Conservation (phyloP, 35 echinoderm and acorn worm genomes). For the Ophioderma brevispina region DNA sequence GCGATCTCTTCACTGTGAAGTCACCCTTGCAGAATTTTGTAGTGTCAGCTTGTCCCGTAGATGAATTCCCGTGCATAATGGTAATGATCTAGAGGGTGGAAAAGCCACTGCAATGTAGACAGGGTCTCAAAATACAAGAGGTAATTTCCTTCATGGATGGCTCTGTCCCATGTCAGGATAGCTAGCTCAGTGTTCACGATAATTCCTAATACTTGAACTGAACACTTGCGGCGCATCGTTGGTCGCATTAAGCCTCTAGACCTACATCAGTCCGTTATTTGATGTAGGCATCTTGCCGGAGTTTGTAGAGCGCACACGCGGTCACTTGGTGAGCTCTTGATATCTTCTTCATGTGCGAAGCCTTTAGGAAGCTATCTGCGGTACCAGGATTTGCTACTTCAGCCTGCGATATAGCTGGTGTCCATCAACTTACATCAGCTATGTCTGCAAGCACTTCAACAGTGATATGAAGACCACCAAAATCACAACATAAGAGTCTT, state of each 20-base stretch:
- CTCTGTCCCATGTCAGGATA: conserved; percentile 14
- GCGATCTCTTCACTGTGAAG: conserved; percentile 56
- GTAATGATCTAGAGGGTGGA: conserved; percentile 37
- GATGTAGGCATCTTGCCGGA: not conserved
- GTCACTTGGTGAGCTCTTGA: conserved; percentile 54
- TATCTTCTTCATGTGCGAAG: not conserved
- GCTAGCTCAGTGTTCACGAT: conserved; percentile 16
- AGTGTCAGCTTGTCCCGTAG: conserved; percentile 46
- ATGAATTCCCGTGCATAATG: conserved; percentile 63
- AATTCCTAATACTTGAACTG: conserved; percentile 26
- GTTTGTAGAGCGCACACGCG: not conserved
- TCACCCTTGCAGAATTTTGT: conserved; percentile 28
- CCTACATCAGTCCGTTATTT: too few relatives aligned
- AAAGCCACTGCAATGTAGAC: conserved; percentile 24
- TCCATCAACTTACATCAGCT: too few relatives aligned
- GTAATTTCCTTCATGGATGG: conserved; percentile 29
- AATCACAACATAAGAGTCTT: too few relatives aligned
- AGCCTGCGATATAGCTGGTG: conserved; percentile 37
- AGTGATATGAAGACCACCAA: too few relatives aligned
- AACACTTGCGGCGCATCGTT: not conserved
- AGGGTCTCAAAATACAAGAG: conserved; percentile 44
- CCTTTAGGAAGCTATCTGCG: conserved; percentile 37
- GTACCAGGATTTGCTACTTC: conserved; percentile 9
- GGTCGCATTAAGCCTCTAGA: not conserved
- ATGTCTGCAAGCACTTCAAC: too few relatives aligned